Evolutionary conservation across 2,797 vertebrate species (phyloP).

Genomic region (Enteromius trimaculatus): DNA sequence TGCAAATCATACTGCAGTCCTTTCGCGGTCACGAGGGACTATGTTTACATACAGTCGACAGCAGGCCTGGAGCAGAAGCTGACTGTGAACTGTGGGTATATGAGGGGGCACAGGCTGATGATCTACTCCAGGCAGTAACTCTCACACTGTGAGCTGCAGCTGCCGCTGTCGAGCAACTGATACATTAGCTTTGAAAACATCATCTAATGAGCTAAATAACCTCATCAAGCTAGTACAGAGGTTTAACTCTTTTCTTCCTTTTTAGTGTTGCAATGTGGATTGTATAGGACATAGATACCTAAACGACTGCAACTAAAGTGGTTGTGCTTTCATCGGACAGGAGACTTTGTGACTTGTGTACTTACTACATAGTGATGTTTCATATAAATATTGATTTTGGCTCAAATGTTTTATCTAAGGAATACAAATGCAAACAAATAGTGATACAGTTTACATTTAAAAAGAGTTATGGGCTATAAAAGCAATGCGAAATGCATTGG

Average conservation of each 20-base stretch:
- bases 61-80: slow-evolving; percentile 35
- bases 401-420: neutral
- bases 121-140: slow-evolving; percentile 16
- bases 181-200: slow-evolving; percentile 9
- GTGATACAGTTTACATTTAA: no score
- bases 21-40: neutral
- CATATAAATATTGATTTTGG: neutral
- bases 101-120: slow-evolving; percentile 25
- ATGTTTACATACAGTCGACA: slow-evolving; percentile 26
- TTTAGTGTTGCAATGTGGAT: neutral
- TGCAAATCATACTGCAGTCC: neutral
- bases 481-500: neutral
- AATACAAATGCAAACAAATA: neutral
- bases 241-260: neutral
- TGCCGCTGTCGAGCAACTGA: slow-evolving; percentile 11
- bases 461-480: neutral
- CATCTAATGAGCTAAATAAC: neutral
- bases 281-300: neutral
- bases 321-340: neutral
- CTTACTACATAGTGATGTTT: neutral
- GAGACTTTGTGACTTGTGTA: neutral
- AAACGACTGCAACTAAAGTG: neutral
- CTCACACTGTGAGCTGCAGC: slow-evolving; percentile 35
- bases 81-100: slow-evolving; percentile 31
- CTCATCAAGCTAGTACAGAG: neutral